Evolutionary conservation across 2,797 vertebrate species (phyloP).

Genomic region (Sciurus vulgaris): DNA sequence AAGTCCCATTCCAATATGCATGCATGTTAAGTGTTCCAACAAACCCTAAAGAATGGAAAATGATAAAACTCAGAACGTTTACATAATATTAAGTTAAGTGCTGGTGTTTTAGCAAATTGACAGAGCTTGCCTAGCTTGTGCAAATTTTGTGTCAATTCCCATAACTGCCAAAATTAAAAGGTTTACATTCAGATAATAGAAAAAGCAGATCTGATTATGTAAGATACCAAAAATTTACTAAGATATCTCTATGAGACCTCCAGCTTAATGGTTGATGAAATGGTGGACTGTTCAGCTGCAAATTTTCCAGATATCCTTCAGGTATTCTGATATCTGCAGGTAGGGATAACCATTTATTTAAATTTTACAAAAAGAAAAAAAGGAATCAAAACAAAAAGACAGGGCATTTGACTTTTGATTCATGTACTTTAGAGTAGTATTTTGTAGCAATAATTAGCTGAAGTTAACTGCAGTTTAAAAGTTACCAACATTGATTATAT

Average conservation of each 20-base stretch:
- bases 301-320: no score
- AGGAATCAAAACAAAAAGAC: no score
- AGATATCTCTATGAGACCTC: conserved; percentile 72
- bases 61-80: conserved; percentile 1
- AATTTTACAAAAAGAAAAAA: no score
- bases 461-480: neutral
- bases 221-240: no score
- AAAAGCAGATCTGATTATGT: neutral
- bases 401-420: neutral
- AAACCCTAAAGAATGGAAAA: conserved; percentile 47
- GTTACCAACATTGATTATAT: conserved; percentile 3
- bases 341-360: no score
- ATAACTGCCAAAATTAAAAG: neutral
- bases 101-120: neutral
- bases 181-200: neutral
- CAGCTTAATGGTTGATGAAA: conserved; percentile 94
- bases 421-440: neutral
- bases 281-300: no score
- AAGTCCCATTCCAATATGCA: no score
- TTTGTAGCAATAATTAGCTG: conserved; percentile 15
- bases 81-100: conserved; percentile 12
- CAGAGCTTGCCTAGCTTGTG: neutral
- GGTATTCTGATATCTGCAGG: no score
- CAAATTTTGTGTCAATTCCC: neutral
- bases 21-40: no score